These are phyloP conservation scores for Unio pictorum DNA, from an alignment of 2,888 invertebrate genomes.

Conservation along the genomic window DNA sequence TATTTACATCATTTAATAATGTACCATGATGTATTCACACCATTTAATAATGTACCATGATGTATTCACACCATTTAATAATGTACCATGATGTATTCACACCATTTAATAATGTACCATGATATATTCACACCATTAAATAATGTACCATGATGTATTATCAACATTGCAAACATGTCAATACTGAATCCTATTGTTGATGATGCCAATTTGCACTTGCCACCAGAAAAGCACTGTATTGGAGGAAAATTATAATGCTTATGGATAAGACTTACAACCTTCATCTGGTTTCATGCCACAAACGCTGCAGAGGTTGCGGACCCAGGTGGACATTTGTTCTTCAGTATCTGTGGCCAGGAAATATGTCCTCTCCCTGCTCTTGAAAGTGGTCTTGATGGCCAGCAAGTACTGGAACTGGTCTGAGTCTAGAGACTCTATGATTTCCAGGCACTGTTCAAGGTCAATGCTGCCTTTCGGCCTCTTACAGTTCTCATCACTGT, in stretches of 20 bases:
- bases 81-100: too few species aligned
- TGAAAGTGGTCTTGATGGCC: constrained; percentile 65
- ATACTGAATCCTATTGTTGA: too few species aligned
- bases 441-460: constrained; percentile 96
- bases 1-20: too few species aligned
- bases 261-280: constrained; percentile 39
- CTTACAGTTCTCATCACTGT: constrained; percentile 78
- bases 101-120: too few species aligned
- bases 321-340: constrained; percentile 95
- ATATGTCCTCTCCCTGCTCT: constrained; percentile 83
- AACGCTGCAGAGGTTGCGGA: constrained; percentile 92
- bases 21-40: too few species aligned
- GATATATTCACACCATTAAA: too few species aligned
- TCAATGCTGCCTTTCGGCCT: constrained; percentile 77
- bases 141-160: too few species aligned
- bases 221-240: not conserved
- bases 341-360: constrained; percentile 94
- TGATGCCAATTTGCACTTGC: too few species aligned
- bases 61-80: too few species aligned
- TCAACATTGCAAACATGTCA: too few species aligned
- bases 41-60: too few species aligned
- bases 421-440: constrained; percentile 72
- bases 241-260: not conserved
- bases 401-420: constrained; percentile 62
- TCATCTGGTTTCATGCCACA: constrained; percentile 78